Base-by-base conservation (phyloP, 1,140 invertebrate genomes). In the Macrostomum lignano region DNA sequence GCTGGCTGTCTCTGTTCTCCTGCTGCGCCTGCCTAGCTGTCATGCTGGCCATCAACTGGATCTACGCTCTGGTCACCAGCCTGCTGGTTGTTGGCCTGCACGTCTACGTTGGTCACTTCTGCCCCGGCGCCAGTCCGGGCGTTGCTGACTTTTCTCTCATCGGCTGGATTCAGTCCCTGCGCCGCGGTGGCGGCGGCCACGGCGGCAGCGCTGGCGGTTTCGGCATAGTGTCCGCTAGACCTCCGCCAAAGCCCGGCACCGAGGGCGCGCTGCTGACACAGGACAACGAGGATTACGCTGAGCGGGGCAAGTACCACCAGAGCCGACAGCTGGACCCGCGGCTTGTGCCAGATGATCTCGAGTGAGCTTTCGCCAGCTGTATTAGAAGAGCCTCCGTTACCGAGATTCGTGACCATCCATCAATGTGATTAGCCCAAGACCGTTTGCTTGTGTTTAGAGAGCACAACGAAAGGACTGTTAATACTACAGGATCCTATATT, bases 11-110 rank as follows among this genome's bases (percentile, higher is more conserved):
- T n/a, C n/a, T n/a, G n/a, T n/a, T n/a, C n/a, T n/a, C n/a, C n/a
- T n/a, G n/a, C n/a, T n/a, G n/a, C n/a, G n/a, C n/a, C n/a, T n/a
- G n/a, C n/a, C n/a, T n/a, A n/a, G n/a, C n/a, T n/a, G n/a, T n/a
- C n/a, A 84, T 91, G 75, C 69, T 88, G 47, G 59, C 79, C 34
- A 78, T 88, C 3, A 70, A 86, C 47, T 88, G 78, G 75, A 67
- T 68, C 20, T 86, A 84, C 53, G 75, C 79, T 20, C 49, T 82
- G 17, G 68, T 70, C 14, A 75, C 74, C 51, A 63, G 86, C 29
- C 57, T 67, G 3, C 68, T 71, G 6, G 67, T 79, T 36, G 70
- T 78, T 49, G 53, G 79, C 17, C 65, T 88, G 25, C 88, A 78
- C 70, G 67, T 79, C 43, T 88, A 91, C 48, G 77, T 91, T 35